These are phyloP conservation scores for Corythornis cristatus DNA, from an alignment of 2,113 vertebrate species.

Conservation along the genomic window DNA sequence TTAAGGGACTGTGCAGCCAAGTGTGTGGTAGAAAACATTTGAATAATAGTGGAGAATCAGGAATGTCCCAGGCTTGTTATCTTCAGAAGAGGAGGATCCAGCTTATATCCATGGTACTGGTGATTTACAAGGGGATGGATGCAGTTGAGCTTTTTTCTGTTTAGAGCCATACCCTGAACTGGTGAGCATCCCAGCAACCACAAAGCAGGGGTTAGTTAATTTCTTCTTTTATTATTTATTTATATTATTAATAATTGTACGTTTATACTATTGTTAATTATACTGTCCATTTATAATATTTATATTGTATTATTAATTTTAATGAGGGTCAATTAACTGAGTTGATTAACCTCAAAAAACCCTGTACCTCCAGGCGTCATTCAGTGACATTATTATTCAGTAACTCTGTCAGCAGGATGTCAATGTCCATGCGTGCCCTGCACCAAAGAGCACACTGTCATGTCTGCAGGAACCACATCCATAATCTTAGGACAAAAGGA, in stretches of 20 bases:
- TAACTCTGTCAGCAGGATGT: neutral
- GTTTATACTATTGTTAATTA: no score
- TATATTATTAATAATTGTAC: no score
- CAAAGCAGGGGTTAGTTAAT: neutral
- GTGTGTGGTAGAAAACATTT: neutral
- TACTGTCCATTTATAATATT: no score
- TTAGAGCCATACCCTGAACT: neutral
- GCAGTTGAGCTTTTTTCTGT: neutral
- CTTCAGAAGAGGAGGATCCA: neutral
- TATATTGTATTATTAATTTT: no score
- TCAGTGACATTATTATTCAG: neutral
- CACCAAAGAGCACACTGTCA: neutral
- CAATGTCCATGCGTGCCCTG: neutral
- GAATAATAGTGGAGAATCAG: neutral
- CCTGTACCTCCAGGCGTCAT: neutral
- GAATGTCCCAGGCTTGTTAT: fast-evolving
- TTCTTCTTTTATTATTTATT: no score
- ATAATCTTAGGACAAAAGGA: neutral
- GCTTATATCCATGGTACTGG: neutral
- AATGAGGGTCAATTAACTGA: no score
- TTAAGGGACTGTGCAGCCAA: neutral
- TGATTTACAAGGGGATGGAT: neutral
- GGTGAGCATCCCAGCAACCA: neutral
- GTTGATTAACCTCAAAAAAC: neutral
- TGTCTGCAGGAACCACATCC: neutral